These are phyloP conservation scores for Coregonus suidteri DNA, from an alignment of 2,797 vertebrate species.

Conservation along the genomic window DNA sequence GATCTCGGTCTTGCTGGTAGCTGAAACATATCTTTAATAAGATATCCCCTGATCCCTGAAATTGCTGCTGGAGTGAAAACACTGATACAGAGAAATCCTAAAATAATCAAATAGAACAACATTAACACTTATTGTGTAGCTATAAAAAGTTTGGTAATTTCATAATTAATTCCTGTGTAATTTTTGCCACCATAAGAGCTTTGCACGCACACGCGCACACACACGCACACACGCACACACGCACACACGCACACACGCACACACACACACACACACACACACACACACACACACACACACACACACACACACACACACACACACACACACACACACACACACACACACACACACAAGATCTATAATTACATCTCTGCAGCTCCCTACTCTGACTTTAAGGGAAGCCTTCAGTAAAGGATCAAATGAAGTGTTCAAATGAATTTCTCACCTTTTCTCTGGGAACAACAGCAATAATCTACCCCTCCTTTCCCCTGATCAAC, in stretches of 20 bases:
- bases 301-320: neutral
- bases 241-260: neutral
- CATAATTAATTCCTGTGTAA: neutral
- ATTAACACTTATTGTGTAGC: neutral
- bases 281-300: neutral
- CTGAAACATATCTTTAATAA: neutral
- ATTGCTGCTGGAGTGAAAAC: neutral
- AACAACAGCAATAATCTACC: neutral
- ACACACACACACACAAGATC: conserved; percentile 3
- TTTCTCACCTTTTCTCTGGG: neutral
- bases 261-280: neutral
- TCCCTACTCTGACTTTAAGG: conserved; percentile 17
- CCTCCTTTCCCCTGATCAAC: no score
- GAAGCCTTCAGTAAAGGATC: conserved; percentile 9
- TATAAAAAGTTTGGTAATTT: neutral
- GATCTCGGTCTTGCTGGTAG: neutral
- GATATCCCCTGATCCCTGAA: neutral
- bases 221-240: neutral
- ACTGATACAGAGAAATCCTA: neutral
- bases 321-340: neutral
- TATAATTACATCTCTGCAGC: conserved; percentile 45
- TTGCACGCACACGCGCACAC: neutral
- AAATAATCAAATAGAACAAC: neutral
- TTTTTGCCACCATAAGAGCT: neutral
- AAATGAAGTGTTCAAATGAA: neutral